phyloP scores from a whole-genome alignment of 2,797 vertebrate genomes.

The Cottoperca gobio region DNA sequence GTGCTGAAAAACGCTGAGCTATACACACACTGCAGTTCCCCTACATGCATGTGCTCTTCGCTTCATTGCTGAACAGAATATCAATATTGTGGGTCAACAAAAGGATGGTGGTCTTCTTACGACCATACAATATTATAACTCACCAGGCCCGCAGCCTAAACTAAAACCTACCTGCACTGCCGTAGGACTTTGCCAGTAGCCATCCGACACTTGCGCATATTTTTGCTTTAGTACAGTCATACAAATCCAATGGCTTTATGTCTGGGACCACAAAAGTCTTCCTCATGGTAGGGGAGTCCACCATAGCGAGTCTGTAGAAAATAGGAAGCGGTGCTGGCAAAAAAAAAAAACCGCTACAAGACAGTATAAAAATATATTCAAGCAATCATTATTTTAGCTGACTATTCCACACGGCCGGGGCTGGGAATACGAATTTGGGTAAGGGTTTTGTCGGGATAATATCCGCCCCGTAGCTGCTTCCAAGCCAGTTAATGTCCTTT shows the following conservation, averaged over 20 bases:
- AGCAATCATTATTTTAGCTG: conserved; percentile 76
- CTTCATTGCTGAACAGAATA: conserved; percentile 43
- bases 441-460: conserved; percentile 72
- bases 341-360: conserved; percentile 30
- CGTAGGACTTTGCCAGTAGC: conserved; percentile 91
- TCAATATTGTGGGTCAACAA: conserved; percentile 43
- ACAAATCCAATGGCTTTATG: conserved; percentile 92
- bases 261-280: conserved; percentile 93
- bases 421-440: conserved; percentile 79
- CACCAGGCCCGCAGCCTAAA: conserved; percentile 35
- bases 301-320: conserved; percentile 83
- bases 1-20: conserved; percentile 83
- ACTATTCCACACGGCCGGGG: conserved; percentile 65
- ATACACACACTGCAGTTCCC: conserved; percentile 52
- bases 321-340: conserved; percentile 38
- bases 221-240: conserved; percentile 90
- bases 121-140: neutral
- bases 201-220: conserved; percentile 93
- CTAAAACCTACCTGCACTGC: conserved; percentile 87
- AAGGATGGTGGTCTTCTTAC: conserved; percentile 10
- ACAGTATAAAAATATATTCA: conserved; percentile 66
- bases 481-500: conserved; percentile 48
- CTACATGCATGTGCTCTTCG: conserved; percentile 63
- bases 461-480: conserved; percentile 71
- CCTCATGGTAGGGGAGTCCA: conserved; percentile 88